Base-by-base conservation (phyloP, 2,888 invertebrate genomes). In the Cantharis flavilabris region DNA sequence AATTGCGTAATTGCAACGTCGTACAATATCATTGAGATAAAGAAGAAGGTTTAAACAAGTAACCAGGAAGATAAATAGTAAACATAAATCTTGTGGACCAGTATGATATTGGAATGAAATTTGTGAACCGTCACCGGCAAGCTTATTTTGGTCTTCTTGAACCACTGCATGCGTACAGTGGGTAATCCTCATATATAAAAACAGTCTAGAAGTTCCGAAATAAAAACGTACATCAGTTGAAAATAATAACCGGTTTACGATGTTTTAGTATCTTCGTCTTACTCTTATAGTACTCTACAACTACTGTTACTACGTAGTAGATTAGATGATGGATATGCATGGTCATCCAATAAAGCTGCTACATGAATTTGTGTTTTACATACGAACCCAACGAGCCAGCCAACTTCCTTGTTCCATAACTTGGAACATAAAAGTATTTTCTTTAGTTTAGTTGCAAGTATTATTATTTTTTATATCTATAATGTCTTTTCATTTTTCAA, bases 191-290 rank as follows among this genome's bases (percentile, higher is more conserved):
- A n/a, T 49, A 49, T 49, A 85, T 83, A 86, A 85, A 85, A 86
- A 86, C 85, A 83, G 82, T 80, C 78, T 83, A 83, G 83, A 86
- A 86, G 83, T 84, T 83, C 83, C 84, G 85, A 86, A 86, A 86
- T 86, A 86, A 87, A 87, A 88, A 86, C 16, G 86, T 86, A 86
- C 87, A 88, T 88, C 88, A 88, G 87, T 87, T 88, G 87, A 85
- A 87, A 86, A 84, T 84, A 85, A 85, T 85, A 88, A 88, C 87
- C 88, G 86, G 88, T 87, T 88, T 85, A 82, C 84, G 81, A 78
- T 80, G 84, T 84, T 84, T 83, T 49, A 49, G 85, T 82, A 85
- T 85, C 76, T 80, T 83, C 82, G 85, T 86, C 85, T 86, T 86
- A 85, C 80, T 81, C 84, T 84, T 82, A 84, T 86, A 86, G 83